phyloP scores from a whole-genome alignment of 2,888 invertebrate species.

The Campoplex nolae region DNA sequence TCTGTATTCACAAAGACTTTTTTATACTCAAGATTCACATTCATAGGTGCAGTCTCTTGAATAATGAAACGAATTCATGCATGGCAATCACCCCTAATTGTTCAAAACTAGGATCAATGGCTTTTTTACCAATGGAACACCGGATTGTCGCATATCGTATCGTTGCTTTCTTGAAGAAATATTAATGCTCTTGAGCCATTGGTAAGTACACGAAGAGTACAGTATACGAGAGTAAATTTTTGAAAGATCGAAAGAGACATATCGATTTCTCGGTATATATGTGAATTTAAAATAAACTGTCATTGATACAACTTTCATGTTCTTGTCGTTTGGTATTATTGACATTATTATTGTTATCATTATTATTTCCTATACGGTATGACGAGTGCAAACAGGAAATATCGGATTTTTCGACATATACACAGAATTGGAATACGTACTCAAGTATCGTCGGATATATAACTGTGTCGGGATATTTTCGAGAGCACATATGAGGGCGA shows the following conservation, averaged over 20 bases:
- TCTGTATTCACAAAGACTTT: too few species aligned
- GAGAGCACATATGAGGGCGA: constrained; percentile 9
- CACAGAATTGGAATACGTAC: constrained; percentile 32
- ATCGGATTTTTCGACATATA: constrained; percentile 45
- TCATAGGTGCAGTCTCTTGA: background rate
- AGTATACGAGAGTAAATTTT: background rate
- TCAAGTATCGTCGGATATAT: constrained; percentile 22
- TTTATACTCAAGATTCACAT: too few species aligned
- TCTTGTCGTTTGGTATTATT: constrained; percentile 11
- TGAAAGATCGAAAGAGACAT: background rate
- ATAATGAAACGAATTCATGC: background rate
- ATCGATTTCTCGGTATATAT: constrained; percentile 9
- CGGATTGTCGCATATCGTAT: background rate
- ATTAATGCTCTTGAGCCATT: background rate
- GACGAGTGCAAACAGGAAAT: constrained; percentile 34
- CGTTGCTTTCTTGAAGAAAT: background rate
- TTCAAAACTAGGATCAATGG: background rate
- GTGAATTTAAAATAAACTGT: background rate
- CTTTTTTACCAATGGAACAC: background rate
- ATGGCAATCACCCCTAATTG: too few species aligned
- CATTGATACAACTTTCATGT: background rate
- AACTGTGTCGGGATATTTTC: constrained; percentile 35
- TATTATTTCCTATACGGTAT: background rate
- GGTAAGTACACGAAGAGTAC: background rate
- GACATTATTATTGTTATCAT: constrained; percentile 15